Percentiles rank a stretch among this genome's conserved stretches.
Evolutionary conservation across 2,113 vertebrate genomes (phyloP).

Genomic region (Vombatus ursinus): DNA sequence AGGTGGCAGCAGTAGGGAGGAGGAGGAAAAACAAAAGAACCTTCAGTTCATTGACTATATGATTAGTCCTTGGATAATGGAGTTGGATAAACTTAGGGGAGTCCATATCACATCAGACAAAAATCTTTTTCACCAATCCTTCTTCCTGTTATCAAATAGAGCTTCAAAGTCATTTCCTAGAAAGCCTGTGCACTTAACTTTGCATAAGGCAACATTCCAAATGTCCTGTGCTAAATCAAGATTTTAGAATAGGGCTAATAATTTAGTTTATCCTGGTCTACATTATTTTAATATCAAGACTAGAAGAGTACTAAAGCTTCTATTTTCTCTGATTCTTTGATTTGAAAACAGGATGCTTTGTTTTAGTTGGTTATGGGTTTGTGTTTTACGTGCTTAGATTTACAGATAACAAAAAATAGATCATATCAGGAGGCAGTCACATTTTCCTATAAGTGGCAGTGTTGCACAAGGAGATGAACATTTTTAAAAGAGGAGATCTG

Average conservation of each 20-base stretch:
- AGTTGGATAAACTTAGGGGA: neutral
- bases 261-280: neutral
- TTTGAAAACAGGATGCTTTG: neutral
- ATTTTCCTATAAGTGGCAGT: neutral
- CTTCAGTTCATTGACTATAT: neutral
- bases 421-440: neutral
- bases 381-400: conserved; percentile 1
- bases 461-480: conserved; percentile 10
- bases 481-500: neutral
- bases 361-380: conserved; percentile 4
- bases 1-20: conserved; percentile 64
- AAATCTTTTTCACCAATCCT: neutral
- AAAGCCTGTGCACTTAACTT: conserved; percentile 7
- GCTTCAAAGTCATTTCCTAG: conserved; percentile 9
- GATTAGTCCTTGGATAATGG: neutral
- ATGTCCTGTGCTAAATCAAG: neutral
- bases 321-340: conserved; percentile 39
- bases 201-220: conserved; percentile 34
- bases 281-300: conserved; percentile 28
- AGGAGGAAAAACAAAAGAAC: conserved; percentile 37
- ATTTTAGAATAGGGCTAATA: conserved; percentile 19
- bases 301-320: conserved; percentile 20
- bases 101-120: neutral
- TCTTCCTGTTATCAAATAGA: conserved; percentile 28
- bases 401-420: neutral